Conservation (phyloP, 2,113 vertebrate species). For the Petroica traversi region DNA sequence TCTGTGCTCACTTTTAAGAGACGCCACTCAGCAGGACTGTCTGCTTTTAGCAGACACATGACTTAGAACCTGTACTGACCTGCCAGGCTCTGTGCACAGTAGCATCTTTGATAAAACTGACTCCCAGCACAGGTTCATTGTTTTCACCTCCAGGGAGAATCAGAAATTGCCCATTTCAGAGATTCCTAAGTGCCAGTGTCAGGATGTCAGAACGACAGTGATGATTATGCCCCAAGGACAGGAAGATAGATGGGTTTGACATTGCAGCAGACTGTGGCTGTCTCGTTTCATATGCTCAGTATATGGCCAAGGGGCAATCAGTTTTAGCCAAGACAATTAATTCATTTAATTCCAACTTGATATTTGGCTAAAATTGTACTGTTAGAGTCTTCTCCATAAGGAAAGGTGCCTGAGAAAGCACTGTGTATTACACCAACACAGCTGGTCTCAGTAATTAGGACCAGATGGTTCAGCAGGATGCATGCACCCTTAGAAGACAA, state of each 20-base stretch:
- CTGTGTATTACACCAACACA: not conserved
- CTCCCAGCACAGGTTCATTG: not conserved
- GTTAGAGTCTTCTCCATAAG: not conserved
- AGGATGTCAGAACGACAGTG: not conserved
- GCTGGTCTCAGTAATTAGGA: not conserved
- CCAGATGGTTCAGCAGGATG: not conserved
- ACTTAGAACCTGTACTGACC: slow-evolving; percentile 12
- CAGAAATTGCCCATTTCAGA: slow-evolving; percentile 23
- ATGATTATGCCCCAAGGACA: not conserved
- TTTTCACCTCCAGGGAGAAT: not conserved
- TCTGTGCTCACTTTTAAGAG: not conserved
- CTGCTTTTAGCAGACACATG: not conserved
- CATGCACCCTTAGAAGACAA: not conserved
- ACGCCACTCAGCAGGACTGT: not conserved
- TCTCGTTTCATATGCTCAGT: slow-evolving; percentile 3
- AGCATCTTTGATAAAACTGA: not conserved
- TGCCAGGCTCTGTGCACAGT: not conserved
- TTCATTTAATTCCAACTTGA: not conserved
- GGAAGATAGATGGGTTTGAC: not conserved
- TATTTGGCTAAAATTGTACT: not conserved
- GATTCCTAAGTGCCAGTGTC: not conserved
- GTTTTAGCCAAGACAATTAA: slow-evolving; percentile 19
- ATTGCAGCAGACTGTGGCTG: not conserved
- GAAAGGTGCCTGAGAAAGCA: not conserved
- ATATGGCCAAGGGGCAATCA: not conserved